phyloP scores from a whole-genome alignment of 1,140 invertebrate species.

The Cydia splendana region DNA sequence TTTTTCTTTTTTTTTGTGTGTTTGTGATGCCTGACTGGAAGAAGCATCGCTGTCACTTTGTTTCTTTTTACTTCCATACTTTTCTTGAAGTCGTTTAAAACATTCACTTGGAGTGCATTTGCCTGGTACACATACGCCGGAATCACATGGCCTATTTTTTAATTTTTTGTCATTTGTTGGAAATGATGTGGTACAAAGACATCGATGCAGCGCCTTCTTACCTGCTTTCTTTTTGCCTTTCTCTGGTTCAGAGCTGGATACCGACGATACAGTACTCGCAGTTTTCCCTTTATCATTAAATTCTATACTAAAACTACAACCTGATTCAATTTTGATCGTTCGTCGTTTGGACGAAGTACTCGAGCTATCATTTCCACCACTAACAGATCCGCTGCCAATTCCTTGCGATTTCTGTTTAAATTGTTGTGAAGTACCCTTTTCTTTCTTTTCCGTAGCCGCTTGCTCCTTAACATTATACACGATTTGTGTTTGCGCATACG shows the following conservation, averaged over 20 bases:
- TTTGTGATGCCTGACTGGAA: background rate
- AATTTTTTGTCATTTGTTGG: background rate
- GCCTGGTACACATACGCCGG: background rate
- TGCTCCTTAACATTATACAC: background rate
- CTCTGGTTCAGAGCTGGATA: background rate
- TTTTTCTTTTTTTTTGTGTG: background rate
- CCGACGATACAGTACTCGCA: background rate
- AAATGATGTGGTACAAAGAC: conserved; percentile 16
- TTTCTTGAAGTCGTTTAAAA: conserved; percentile 3
- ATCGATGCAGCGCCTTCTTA: background rate
- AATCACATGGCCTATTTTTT: background rate
- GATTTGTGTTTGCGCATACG: background rate
- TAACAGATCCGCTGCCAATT: background rate
- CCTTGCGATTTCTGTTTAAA: background rate
- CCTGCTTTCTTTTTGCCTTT: background rate
- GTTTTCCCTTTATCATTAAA: background rate
- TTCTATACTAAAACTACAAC: background rate
- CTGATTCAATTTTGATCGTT: background rate
- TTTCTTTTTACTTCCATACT: conserved; percentile 8
- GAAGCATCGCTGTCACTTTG: background rate
- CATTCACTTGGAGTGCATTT: conserved; percentile 1
- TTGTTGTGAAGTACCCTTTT: background rate
- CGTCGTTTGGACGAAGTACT: background rate
- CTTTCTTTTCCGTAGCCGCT: background rate
- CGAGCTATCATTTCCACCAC: background rate